phyloP scores from a whole-genome alignment of 2,888 invertebrate genomes.

The Orthosia gothica region DNA sequence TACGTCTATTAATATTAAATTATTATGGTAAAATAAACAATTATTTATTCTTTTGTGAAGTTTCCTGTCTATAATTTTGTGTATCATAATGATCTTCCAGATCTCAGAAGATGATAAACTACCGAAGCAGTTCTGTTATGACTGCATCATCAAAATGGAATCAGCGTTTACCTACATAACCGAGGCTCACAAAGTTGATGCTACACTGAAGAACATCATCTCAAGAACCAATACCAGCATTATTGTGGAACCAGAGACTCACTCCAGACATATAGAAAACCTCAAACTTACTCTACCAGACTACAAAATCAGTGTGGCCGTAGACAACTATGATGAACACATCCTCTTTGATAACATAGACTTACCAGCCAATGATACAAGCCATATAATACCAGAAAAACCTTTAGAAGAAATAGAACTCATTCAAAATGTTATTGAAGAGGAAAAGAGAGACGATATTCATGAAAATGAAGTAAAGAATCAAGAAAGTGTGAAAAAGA shows the following conservation, averaged over 20 bases:
- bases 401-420: slow-evolving; percentile 40
- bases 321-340: slow-evolving; percentile 66
- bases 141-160: slow-evolving; percentile 88
- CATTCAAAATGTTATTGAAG: slow-evolving; percentile 36
- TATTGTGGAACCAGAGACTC: slow-evolving; percentile 78
- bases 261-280: slow-evolving; percentile 59
- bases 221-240: slow-evolving; percentile 78
- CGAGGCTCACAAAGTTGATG: slow-evolving; percentile 83
- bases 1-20: no score
- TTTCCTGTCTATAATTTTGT: no score
- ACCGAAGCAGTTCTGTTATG: slow-evolving; percentile 89
- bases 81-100: slow-evolving; percentile 69
- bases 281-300: slow-evolving; percentile 79
- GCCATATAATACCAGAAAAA: slow-evolving; percentile 28
- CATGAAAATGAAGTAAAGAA: neutral
- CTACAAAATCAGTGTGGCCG: slow-evolving; percentile 78
- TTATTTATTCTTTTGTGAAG: no score
- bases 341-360: slow-evolving; percentile 59
- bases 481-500: slow-evolving; percentile 44
- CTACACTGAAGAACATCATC: slow-evolving; percentile 81
- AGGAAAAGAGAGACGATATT: slow-evolving; percentile 36
- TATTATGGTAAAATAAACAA: no score
- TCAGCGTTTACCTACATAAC: slow-evolving; percentile 88
- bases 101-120: slow-evolving; percentile 83
- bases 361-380: slow-evolving; percentile 20